phyloP scores from a whole-genome alignment of 2,797 vertebrate species.

The Trachops cirrhosus region DNA sequence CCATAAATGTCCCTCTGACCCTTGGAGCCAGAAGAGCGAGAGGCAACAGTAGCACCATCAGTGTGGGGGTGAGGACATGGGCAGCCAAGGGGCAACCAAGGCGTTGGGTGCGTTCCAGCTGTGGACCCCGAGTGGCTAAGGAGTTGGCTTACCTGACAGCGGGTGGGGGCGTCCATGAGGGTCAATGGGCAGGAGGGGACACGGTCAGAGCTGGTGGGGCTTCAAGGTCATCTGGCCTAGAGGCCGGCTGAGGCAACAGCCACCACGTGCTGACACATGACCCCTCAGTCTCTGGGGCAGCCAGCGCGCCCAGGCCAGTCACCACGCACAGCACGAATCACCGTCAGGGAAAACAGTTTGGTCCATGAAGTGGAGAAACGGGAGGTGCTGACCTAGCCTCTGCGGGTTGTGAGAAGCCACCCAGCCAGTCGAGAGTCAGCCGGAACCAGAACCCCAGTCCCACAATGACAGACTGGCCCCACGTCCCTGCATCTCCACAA shows the following conservation, averaged over 20 bases:
- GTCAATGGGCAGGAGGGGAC: not conserved
- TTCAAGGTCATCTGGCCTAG: not conserved
- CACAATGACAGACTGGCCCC: accelerated
- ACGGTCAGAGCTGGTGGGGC: accelerated
- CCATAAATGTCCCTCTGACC: not conserved
- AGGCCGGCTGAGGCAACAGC: accelerated
- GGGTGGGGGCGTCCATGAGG: not conserved
- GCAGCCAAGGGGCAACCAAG: not conserved
- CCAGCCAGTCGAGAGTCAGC: not conserved
- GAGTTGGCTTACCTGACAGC: not conserved
- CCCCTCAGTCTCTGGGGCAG: not conserved
- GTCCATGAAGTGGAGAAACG: not conserved
- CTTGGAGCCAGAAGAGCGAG: not conserved
- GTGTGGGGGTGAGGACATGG: not conserved
- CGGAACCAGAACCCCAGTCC: accelerated
- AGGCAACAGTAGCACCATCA: accelerated
- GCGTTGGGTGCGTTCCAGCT: not conserved
- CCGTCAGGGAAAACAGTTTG: not conserved
- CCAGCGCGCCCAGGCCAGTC: not conserved
- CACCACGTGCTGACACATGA: accelerated
- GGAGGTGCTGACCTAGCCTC: not conserved
- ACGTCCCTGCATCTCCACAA: not conserved
- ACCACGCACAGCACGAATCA: not conserved
- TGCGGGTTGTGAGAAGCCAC: not conserved
- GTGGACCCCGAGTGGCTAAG: not conserved